Conservation (phyloP, 2,113 vertebrate genomes). For the Tonatia bakeri region DNA sequence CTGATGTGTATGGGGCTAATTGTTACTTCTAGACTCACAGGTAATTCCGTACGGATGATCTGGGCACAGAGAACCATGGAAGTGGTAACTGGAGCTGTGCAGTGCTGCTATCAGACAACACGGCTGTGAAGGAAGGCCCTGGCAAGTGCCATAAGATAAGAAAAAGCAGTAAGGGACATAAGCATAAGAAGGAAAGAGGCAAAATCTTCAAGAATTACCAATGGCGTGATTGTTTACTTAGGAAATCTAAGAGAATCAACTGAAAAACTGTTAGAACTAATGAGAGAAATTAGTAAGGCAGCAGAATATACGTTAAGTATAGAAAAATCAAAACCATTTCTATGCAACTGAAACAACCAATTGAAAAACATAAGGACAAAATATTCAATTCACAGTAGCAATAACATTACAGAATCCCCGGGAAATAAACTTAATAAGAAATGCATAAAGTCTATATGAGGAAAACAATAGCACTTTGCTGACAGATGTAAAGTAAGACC, state of each 20-base stretch:
- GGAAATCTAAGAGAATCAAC: background rate
- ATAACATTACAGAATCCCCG: background rate
- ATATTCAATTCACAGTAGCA: background rate
- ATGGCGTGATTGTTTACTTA: background rate
- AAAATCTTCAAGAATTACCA: slow-evolving; percentile 31
- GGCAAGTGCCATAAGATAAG: background rate
- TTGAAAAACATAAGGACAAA: background rate
- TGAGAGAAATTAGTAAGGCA: background rate
- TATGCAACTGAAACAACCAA: background rate
- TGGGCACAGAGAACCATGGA: background rate
- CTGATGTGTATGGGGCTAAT: background rate
- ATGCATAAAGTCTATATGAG: background rate
- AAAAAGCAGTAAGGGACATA: background rate
- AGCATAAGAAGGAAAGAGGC: background rate
- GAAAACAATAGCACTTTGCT: background rate
- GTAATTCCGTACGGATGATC: background rate
- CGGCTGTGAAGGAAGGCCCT: slow-evolving; percentile 24
- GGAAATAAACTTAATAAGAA: background rate
- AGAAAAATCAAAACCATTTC: background rate
- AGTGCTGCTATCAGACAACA: background rate
- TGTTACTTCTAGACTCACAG: background rate
- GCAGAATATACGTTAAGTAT: background rate
- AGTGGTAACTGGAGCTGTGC: background rate
- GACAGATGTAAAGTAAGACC: background rate
- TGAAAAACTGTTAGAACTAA: background rate